Base-by-base conservation (phyloP, 2,797 vertebrate genomes). In the Aulostomus chinensis region DNA sequence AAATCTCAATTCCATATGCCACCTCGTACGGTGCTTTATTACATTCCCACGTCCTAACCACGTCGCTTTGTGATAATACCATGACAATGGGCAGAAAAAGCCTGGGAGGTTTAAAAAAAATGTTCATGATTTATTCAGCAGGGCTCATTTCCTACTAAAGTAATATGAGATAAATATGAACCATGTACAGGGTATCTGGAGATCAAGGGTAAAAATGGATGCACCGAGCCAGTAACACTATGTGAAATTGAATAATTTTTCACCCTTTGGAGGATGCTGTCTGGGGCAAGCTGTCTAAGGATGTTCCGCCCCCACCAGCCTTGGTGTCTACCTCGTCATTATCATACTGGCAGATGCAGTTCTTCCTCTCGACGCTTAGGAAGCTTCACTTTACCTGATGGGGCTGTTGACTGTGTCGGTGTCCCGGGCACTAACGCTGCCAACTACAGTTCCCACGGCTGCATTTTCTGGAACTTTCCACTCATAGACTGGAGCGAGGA, bases 381-480 rank as follows among this genome's bases (percentile, higher is more conserved):
- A 62, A 20, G 6, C 26, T 43, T 49, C 32, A 20, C 39, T 13
- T 63, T 91, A 97, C 97, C 94, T 93, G 82, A 99, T 62, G 25
- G 93, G 80, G 62, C 83, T 92, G 54, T 84, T 84, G 38, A 64
- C 87, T 2, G 61, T 39, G 49, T 99, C 97, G 14, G 88, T 93
- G 74, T 99, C 97, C 86, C 62, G 84, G 54, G 95, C 95, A 10
- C 78, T 88, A 1, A 99, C 88, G 0, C 13, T 9, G 9, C 96
- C 96, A 11, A 97, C 88, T 57, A 78, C 40, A 0, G 90, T 86
- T 1, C 93, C 94, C 10, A 43, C 49, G 0, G 39, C 29, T 0
- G 71, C 80, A 13, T 84, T 96, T 77, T 99, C 97, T 2, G 56
- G 11, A 51, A 94, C 78, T 36, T 94, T 91, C 93, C 96, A 95